These are phyloP conservation scores for Agonopterix alstromeriana DNA, from an alignment of 2,888 invertebrate species.

Conservation along the genomic window DNA sequence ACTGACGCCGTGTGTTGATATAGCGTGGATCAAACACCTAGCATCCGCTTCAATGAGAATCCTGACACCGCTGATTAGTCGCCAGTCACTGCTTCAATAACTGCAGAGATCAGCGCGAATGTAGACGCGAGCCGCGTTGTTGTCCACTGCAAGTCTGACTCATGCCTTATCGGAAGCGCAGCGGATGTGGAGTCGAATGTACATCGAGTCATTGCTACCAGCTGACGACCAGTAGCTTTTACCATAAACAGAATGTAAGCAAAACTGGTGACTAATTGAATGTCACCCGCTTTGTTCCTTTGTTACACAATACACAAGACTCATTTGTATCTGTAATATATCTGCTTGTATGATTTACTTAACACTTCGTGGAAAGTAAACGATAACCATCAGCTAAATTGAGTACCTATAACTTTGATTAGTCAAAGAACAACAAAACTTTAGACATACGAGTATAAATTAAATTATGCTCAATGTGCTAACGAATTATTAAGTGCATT, in stretches of 20 bases:
- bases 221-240: slow-evolving; percentile 56
- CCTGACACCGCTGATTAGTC: slow-evolving; percentile 35
- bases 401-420: too few species aligned
- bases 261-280: slow-evolving; percentile 59
- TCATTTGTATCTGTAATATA: not conserved
- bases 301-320: slow-evolving; percentile 27
- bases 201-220: slow-evolving; percentile 34
- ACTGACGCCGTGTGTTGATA: slow-evolving; percentile 35
- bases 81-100: slow-evolving; percentile 35
- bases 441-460: too few species aligned
- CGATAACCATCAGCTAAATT: too few species aligned
- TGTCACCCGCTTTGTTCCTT: slow-evolving; percentile 63
- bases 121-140: slow-evolving; percentile 1
- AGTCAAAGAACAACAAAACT: too few species aligned
- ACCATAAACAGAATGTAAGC: slow-evolving; percentile 54
- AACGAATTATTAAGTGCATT: too few species aligned
- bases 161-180: slow-evolving; percentile 65
- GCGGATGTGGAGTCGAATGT: slow-evolving; percentile 56
- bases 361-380: too few species aligned
- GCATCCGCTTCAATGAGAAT: slow-evolving; percentile 37
- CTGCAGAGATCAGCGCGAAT: slow-evolving; percentile 35
- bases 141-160: slow-evolving; percentile 33
- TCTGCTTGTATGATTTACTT: too few species aligned
- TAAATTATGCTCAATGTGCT: too few species aligned
- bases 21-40: slow-evolving; percentile 24